phyloP scores from a whole-genome alignment of 2,888 invertebrate species.

The Catocala nupta region DNA sequence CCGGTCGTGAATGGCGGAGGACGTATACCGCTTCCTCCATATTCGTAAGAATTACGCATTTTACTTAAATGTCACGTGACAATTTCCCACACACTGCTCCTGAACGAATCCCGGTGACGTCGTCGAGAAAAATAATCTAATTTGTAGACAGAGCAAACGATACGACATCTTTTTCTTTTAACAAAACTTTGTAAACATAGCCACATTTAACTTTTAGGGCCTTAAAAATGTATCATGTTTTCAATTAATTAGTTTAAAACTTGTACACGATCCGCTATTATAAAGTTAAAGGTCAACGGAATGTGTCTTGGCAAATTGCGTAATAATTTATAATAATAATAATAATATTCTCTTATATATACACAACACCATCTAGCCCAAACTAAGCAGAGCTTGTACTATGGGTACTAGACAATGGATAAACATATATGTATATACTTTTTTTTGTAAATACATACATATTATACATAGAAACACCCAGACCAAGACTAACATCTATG shows the following conservation, averaged over 20 bases:
- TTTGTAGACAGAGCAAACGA: constrained; percentile 46
- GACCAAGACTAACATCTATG: no score
- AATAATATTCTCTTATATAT: no score
- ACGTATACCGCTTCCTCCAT: constrained; percentile 61
- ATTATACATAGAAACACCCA: no score
- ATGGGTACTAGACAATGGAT: no score
- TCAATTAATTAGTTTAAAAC: constrained; percentile 9
- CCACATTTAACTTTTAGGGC: constrained; percentile 2
- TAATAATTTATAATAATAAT: no score
- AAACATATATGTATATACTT: no score
- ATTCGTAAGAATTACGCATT: constrained; percentile 55
- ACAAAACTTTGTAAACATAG: constrained; percentile 21
- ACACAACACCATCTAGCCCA: no score
- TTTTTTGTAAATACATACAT: no score
- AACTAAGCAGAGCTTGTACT: no score
- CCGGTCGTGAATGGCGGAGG: constrained; percentile 71
- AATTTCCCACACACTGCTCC: constrained; percentile 67
- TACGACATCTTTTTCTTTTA: constrained; percentile 47
- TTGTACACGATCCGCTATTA: not conserved
- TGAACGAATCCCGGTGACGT: constrained; percentile 48
- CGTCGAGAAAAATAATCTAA: constrained; percentile 65
- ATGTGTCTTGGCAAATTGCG: constrained; percentile 15
- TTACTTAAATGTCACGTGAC: constrained; percentile 72
- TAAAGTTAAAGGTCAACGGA: constrained; percentile 16
- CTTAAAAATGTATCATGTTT: constrained; percentile 14